These are phyloP conservation scores for Fratercula arctica DNA, from an alignment of 2,797 vertebrate genomes.

Conservation along the genomic window DNA sequence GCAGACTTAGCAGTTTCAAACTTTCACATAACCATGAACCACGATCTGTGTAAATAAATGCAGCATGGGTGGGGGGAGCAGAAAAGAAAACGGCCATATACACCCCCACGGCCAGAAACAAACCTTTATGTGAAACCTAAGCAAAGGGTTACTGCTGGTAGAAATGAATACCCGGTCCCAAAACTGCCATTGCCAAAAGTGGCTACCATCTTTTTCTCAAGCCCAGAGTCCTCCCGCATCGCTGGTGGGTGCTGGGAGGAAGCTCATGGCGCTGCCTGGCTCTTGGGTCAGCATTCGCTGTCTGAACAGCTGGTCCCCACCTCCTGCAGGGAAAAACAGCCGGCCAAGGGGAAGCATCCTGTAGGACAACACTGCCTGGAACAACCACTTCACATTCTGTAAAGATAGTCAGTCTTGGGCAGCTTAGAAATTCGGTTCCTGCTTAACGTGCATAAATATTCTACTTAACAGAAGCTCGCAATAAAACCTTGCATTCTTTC, in stretches of 20 bases:
- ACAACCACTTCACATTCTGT: neutral
- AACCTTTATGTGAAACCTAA: neutral
- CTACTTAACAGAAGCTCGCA: neutral
- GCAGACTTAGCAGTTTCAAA: neutral
- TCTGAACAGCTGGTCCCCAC: neutral
- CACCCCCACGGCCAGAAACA: neutral
- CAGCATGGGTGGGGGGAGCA: neutral
- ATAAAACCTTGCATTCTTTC: neutral
- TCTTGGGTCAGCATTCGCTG: neutral
- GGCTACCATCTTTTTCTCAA: neutral
- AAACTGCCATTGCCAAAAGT: neutral
- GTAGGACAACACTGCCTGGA: neutral
- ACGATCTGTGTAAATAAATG: accelerated
- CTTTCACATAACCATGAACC: neutral
- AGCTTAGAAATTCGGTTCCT: neutral
- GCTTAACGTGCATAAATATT: neutral
- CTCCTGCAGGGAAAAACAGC: neutral
- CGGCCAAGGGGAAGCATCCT: neutral
- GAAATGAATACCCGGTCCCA: neutral
- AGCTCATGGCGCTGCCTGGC: neutral
- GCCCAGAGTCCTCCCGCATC: neutral
- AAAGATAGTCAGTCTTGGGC: neutral
- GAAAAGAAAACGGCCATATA: neutral
- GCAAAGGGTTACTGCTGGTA: neutral
- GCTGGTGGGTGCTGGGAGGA: neutral